Conservation (phyloP, 2,113 vertebrate genomes). For the Dicerorhinus sumatrensis region DNA sequence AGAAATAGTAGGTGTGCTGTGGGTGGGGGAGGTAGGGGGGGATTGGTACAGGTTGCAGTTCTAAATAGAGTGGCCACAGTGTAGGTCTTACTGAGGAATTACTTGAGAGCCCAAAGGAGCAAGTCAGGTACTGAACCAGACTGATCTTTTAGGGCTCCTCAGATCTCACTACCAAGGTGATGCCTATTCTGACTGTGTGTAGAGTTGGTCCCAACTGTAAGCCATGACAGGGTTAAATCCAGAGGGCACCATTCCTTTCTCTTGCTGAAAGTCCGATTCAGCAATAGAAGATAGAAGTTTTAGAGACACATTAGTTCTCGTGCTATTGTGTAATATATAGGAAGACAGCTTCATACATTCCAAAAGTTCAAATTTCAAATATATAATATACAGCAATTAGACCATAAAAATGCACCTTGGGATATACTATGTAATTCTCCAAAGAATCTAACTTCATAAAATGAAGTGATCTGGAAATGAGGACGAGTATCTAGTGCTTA, state of each 20-base stretch:
- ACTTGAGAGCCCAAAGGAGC: neutral
- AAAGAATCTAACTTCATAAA: slow-evolving; percentile 47
- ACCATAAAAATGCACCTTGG: slow-evolving; percentile 25
- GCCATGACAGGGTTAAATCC: neutral
- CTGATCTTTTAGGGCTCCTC: neutral
- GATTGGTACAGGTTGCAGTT: neutral
- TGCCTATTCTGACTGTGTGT: neutral
- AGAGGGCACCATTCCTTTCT: neutral
- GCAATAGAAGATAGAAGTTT: neutral
- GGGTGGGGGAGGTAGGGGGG: neutral
- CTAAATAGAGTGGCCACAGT: neutral
- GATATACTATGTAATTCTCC: slow-evolving; percentile 2
- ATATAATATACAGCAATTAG: neutral
- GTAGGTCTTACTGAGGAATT: neutral
- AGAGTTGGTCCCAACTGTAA: neutral
- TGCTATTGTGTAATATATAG: slow-evolving; percentile 20
- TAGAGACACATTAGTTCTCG: neutral
- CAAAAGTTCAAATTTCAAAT: slow-evolving; percentile 55
- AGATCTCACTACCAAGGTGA: neutral
- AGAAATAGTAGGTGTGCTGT: neutral
- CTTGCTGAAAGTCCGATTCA: slow-evolving; percentile 15
- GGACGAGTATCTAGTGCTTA: neutral
- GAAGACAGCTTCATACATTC: slow-evolving; percentile 32
- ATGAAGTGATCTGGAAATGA: slow-evolving; percentile 64
- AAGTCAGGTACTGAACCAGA: neutral